A percentile compares a stretch with the other conserved stretches of the same genome.
phyloP scores from a whole-genome alignment of 2,797 vertebrate species.

The Oophaga sylvatica region DNA sequence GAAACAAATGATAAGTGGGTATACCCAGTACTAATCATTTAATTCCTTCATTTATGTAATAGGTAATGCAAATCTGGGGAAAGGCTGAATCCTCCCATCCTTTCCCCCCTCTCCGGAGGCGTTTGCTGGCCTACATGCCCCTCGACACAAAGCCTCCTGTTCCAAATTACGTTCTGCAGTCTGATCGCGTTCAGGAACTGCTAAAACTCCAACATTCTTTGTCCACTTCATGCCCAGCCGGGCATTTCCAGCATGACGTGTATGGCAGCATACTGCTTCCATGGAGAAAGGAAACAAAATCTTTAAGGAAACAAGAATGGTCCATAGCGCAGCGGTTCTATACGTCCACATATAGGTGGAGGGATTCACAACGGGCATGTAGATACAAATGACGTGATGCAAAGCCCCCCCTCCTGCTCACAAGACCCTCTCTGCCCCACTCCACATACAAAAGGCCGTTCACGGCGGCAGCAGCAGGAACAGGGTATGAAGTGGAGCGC shows the following conservation, averaged over 20 bases:
- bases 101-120: background rate
- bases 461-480: background rate
- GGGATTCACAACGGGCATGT: conserved; percentile 2
- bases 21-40: background rate
- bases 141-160: conserved; percentile 53
- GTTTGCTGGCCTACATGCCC: conserved; percentile 39
- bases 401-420: background rate
- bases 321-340: conserved; percentile 3
- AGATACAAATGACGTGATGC: background rate
- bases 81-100: background rate
- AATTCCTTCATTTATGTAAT: background rate
- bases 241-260: conserved; percentile 33
- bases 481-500: conserved; percentile 5
- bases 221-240: conserved; percentile 44
- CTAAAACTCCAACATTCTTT: conserved; percentile 51
- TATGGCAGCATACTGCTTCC: conserved; percentile 21
- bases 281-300: conserved; percentile 15
- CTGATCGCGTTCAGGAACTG: conserved; percentile 54
- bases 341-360: conserved; percentile 20
- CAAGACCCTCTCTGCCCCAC: conserved; percentile 1
- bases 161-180: conserved; percentile 49
- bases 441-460: conserved; percentile 16
- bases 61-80: background rate
- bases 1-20: background rate
- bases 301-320: background rate